Percentiles rank a stretch among this genome's conserved stretches.
These are phyloP conservation scores for Theretra japonica DNA, from an alignment of 2,888 invertebrate species.

Conservation along the genomic window DNA sequence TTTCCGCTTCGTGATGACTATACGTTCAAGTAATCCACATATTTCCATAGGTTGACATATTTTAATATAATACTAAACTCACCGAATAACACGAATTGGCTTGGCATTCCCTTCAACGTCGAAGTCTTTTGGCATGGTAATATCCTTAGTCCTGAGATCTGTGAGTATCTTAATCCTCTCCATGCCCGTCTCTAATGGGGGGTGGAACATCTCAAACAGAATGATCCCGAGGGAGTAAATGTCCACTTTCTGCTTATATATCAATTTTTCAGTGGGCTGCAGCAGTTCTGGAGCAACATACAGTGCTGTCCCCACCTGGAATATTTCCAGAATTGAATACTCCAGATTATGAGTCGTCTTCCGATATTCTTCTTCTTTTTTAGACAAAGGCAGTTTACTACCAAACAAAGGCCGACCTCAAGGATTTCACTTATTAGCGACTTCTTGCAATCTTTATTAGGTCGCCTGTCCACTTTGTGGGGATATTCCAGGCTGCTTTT, in stretches of 20 bases:
- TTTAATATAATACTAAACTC: slow-evolving; percentile 38
- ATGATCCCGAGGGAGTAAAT: slow-evolving; percentile 96
- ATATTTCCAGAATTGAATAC: not conserved
- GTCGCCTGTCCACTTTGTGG: no score
- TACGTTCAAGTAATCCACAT: no score
- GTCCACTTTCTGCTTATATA: slow-evolving; percentile 95
- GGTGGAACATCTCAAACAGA: slow-evolving; percentile 97
- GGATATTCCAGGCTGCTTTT: no score
- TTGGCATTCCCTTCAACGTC: slow-evolving; percentile 81
- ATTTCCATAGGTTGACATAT: no score
- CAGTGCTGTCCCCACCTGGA: slow-evolving; percentile 94
- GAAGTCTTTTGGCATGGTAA: slow-evolving; percentile 89
- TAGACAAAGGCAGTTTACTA: no score
- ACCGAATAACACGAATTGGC: slow-evolving; percentile 87
- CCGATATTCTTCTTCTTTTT: no score
- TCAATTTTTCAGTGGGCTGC: slow-evolving; percentile 87
- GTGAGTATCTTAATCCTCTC: slow-evolving; percentile 92
- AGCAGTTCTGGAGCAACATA: slow-evolving; percentile 98
- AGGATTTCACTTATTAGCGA: no score
- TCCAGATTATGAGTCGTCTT: no score
- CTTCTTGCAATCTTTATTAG: no score
- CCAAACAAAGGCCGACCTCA: no score
- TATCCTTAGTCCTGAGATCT: slow-evolving; percentile 88
- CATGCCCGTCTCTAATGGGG: slow-evolving; percentile 93
- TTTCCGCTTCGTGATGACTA: no score